A percentile compares a stretch with the other conserved stretches of the same genome.
phyloP scores from a whole-genome alignment of 2,797 vertebrate genomes.

The Sternotherus odoratus region DNA sequence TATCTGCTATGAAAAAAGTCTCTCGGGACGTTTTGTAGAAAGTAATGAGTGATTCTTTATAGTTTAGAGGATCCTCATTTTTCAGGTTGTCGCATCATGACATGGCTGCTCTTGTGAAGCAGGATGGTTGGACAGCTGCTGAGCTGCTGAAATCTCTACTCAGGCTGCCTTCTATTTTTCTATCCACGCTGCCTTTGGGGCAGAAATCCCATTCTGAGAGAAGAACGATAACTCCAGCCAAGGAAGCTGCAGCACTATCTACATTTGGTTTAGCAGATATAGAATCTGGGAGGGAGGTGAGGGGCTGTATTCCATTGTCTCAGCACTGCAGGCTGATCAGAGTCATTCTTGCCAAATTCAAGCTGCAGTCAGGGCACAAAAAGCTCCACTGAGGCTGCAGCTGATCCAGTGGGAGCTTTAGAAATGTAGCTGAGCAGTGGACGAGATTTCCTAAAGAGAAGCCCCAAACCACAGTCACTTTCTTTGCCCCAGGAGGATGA shows the following conservation, averaged over 20 bases:
- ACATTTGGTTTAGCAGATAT: neutral
- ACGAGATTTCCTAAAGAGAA: neutral
- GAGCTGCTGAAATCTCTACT: neutral
- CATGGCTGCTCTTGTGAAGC: neutral
- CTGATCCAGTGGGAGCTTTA: slow-evolving; percentile 14
- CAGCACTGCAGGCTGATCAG: neutral
- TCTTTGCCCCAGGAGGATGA: slow-evolving; percentile 7
- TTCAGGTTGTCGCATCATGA: neutral
- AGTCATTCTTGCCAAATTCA: neutral
- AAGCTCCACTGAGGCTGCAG: neutral
- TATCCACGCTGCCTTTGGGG: neutral
- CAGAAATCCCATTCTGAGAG: neutral
- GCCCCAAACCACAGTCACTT: neutral
- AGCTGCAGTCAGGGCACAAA: neutral
- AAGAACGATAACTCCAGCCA: neutral
- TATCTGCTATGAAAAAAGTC: neutral
- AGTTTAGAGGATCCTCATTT: neutral
- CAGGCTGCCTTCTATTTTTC: neutral
- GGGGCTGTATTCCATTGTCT: neutral
- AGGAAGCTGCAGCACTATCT: accelerated
- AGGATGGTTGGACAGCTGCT: neutral
- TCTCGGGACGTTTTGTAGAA: neutral
- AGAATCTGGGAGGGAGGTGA: neutral
- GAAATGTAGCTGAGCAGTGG: slow-evolving; percentile 1
- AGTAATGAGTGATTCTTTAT: neutral